Evolutionary conservation across 2,888 invertebrate species (phyloP).

Genomic region (Archips crataeganus): DNA sequence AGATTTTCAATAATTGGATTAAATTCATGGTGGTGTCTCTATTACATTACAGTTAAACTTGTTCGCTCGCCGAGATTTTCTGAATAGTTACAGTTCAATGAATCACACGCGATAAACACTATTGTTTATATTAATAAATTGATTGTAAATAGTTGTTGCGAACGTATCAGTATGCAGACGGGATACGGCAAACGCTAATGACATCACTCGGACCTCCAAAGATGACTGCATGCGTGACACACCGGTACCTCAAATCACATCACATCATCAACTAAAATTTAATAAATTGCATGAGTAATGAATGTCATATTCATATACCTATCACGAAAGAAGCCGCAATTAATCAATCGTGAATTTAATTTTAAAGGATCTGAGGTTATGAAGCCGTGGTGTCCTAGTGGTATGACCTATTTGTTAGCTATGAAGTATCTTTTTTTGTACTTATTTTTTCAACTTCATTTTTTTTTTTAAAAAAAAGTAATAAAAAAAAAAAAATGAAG

Average conservation of each 20-base stretch:
- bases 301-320: not conserved
- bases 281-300: slow-evolving; percentile 10
- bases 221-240: slow-evolving; percentile 35
- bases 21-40: not conserved
- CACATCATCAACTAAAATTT: slow-evolving; percentile 4
- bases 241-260: slow-evolving; percentile 17
- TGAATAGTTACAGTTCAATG: slow-evolving; percentile 17
- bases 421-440: too few species aligned
- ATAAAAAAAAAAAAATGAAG: too few species aligned
- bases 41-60: not conserved
- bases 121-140: slow-evolving; percentile 32
- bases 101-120: slow-evolving; percentile 32
- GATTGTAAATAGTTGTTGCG: slow-evolving; percentile 11
- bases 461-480: too few species aligned
- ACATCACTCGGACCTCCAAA: slow-evolving; percentile 30
- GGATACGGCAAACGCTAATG: slow-evolving; percentile 20
- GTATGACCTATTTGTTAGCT: too few species aligned
- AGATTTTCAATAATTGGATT: too few species aligned
- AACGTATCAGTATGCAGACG: slow-evolving; percentile 18
- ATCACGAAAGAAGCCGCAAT: not conserved
- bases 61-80: not conserved
- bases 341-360: too few species aligned
- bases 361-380: not conserved
- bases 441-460: too few species aligned
- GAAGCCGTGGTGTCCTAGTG: too few species aligned